Conservation (phyloP, 2,888 invertebrate species). For the Agrilus biguttatus region DNA sequence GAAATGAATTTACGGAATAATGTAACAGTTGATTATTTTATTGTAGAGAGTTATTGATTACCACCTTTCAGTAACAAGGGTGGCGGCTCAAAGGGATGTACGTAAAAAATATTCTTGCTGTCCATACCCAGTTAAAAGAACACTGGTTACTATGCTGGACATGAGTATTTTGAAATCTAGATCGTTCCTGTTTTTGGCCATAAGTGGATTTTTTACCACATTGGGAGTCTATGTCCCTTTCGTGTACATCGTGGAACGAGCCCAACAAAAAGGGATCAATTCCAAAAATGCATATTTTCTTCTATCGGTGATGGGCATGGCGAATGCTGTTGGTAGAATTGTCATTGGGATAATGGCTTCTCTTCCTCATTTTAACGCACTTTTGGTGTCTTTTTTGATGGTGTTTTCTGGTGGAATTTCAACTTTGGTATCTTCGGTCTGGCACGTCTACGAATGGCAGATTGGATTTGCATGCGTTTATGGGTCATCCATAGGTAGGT, state of each 20-base stretch:
- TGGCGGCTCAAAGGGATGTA: constrained; percentile 30
- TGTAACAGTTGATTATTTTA: constrained; percentile 6
- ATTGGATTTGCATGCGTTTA: constrained; percentile 45
- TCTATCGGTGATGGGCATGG: constrained; percentile 55
- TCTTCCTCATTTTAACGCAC: constrained; percentile 44
- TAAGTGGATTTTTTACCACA: constrained; percentile 50
- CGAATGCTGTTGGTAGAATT: constrained; percentile 55
- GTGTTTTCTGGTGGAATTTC: constrained; percentile 48
- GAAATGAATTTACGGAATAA: neutral
- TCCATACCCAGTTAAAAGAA: constrained; percentile 20
- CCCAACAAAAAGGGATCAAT: constrained; percentile 31
- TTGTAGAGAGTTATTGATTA: constrained; percentile 36
- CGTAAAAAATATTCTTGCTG: constrained; percentile 33
- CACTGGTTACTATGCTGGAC: constrained; percentile 25
- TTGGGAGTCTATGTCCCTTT: constrained; percentile 71
- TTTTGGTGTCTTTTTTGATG: constrained; percentile 50
- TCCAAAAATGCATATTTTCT: constrained; percentile 37
- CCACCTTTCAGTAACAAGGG: constrained; percentile 40
- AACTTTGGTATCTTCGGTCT: constrained; percentile 40
- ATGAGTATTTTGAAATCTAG: constrained; percentile 17
- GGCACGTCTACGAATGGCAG: constrained; percentile 34
- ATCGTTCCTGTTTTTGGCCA: constrained; percentile 25
- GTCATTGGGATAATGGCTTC: constrained; percentile 46
- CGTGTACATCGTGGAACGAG: constrained; percentile 45
- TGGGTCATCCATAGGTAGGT: constrained; percentile 53